phyloP scores from a whole-genome alignment of 1,140 invertebrate species.

The Conus betulinus region DNA sequence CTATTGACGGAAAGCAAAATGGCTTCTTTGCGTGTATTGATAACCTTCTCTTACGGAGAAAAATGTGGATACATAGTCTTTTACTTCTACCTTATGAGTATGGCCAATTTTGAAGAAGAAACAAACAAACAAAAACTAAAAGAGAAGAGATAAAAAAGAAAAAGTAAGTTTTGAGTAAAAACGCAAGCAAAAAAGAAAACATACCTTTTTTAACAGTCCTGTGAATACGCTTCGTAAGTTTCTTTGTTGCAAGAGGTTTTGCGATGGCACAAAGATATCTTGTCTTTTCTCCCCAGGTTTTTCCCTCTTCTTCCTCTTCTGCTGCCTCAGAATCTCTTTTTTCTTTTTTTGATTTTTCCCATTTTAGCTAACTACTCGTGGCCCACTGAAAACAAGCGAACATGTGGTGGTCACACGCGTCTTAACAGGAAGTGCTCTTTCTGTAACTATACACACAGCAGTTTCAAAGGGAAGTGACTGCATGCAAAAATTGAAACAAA shows the following conservation, averaged over 20 bases:
- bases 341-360: constrained; percentile 67
- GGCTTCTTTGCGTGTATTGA: too few species aligned
- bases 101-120: too few species aligned
- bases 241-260: constrained; percentile 92
- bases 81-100: too few species aligned
- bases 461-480: neutral
- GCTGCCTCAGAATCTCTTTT: constrained; percentile 63
- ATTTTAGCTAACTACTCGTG: constrained; percentile 35
- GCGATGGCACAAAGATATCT: constrained; percentile 85
- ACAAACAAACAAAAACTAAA: neutral
- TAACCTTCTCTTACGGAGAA: too few species aligned
- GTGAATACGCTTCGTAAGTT: constrained; percentile 93
- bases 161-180: neutral
- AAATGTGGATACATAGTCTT: too few species aligned
- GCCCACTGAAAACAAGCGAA: neutral
- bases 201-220: constrained; percentile 95
- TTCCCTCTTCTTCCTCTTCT: constrained; percentile 52
- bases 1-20: too few species aligned
- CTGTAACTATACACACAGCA: neutral
- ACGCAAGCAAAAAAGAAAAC: neutral
- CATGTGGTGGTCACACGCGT: neutral
- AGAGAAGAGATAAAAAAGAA: too few species aligned
- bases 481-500: too few species aligned
- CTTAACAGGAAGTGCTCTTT: neutral
- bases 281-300: constrained; percentile 70